Evolutionary conservation across 2,113 vertebrate species (phyloP).

Genomic region (Atractosteus spatula): DNA sequence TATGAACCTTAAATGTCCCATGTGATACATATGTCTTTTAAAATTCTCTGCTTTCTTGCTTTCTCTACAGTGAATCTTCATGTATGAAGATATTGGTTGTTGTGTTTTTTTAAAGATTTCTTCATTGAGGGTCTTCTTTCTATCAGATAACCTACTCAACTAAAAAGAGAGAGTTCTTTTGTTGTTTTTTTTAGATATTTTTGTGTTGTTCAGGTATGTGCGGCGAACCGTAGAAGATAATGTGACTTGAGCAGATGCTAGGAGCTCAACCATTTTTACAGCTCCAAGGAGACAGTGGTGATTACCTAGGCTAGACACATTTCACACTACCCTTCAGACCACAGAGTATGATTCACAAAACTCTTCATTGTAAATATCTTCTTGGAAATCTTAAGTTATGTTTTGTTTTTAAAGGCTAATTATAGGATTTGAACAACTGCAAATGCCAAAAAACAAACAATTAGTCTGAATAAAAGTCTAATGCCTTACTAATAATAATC

Average conservation of each 20-base stretch:
- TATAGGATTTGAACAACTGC: slow-evolving; percentile 34
- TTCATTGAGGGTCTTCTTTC: slow-evolving; percentile 47
- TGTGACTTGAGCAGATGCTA: no score
- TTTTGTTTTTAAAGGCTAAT: slow-evolving; percentile 56
- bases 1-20: slow-evolving; percentile 6
- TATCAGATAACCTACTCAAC: slow-evolving; percentile 27
- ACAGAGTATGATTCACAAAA: no score
- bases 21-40: not conserved
- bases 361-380: slow-evolving; percentile 67
- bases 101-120: slow-evolving; percentile 53
- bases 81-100: slow-evolving; percentile 39
- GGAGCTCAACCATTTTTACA: no score
- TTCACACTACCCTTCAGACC: no score
- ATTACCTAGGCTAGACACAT: no score
- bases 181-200: not conserved
- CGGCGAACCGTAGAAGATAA: no score
- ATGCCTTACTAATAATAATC: slow-evolving; percentile 69
- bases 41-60: slow-evolving; percentile 45
- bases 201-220: not conserved
- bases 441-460: slow-evolving; percentile 63
- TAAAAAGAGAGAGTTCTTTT: not conserved
- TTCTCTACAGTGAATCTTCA: slow-evolving; percentile 55
- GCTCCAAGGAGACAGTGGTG: no score
- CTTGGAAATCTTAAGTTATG: slow-evolving; percentile 55
- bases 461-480: slow-evolving; percentile 56